Base-by-base conservation (phyloP, 2,797 vertebrate genomes). In the Merluccius polli region DNA sequence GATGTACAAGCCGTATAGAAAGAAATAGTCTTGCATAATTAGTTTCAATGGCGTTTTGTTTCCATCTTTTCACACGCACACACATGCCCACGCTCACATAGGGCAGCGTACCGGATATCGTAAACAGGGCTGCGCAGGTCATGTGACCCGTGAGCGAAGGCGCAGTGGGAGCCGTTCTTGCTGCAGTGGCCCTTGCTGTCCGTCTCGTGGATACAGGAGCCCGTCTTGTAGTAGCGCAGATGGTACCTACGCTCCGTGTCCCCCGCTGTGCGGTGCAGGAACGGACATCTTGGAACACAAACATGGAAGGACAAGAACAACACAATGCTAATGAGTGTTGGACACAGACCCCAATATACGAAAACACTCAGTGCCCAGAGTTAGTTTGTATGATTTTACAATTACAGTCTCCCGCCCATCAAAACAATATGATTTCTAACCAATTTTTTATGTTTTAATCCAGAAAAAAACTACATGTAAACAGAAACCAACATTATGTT, bases 171-270 rank as follows among this genome's bases (percentile, higher is more conserved):
- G 77, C 98, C 97, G 0, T 99, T 99, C 87, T 99, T 99, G 38
- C 96, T 96, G 92, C 98, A 99, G 93, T 99, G 96, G 81, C 97
- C 98, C 90, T 98, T 98, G 1, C 95, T 93, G 87, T 99, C 98
- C 0, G 98, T 99, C 92, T 99, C 97, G 13, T 99, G 97, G 86
- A 99, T 99, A 85, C 98, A 99, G 70, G 97, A 99, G 78, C 98
- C 97, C 2, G 98, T 99, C 86, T 99, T 99, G 85, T 98, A 99
- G 88, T 99, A 99, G 78, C 97, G 95, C 75, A 99, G 92, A 88
- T 99, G 98, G 88, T 99, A 99, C 75, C 97, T 92, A 72, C 98
- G 95, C 85, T 99, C 98, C 0, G 98, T 99, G 92, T 99, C 97
- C 48, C 98, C 98, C 7, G 98, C 98, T 77, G 98, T 98, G 87